Evolutionary conservation across 2,113 vertebrate species (phyloP).

Genomic region (Ceratotherium simum): DNA sequence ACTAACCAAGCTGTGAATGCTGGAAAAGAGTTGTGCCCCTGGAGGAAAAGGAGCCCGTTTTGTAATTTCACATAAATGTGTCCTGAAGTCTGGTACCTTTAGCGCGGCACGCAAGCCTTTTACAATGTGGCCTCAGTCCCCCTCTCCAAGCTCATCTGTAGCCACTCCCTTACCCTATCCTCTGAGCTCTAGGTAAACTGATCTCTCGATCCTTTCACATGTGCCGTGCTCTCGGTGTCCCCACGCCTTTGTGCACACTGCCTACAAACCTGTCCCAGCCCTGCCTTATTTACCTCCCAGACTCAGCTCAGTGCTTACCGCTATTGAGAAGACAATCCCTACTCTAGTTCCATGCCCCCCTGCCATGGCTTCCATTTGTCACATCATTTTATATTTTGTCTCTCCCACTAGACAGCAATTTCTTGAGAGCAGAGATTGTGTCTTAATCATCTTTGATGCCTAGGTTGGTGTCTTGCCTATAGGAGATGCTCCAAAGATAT

Average conservation of each 20-base stretch:
- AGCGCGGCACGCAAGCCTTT: background rate
- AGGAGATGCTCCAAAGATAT: background rate
- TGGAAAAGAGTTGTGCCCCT: background rate
- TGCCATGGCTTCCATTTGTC: background rate
- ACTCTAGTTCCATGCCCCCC: background rate
- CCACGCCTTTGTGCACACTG: background rate
- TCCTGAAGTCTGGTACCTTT: background rate
- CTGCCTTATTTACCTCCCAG: background rate
- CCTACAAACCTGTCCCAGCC: background rate
- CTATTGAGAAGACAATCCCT: background rate
- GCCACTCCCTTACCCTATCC: background rate
- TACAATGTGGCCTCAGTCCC: background rate
- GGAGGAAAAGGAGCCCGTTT: background rate
- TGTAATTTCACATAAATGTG: background rate
- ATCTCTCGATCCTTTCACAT: background rate
- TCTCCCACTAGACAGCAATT: background rate
- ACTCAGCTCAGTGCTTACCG: background rate
- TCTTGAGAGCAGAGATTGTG: background rate
- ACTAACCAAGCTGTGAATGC: background rate
- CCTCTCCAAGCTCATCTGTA: background rate
- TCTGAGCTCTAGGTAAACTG: background rate
- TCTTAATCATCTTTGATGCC: background rate
- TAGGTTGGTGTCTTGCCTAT: background rate
- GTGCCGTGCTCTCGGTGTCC: background rate
- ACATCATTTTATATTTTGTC: background rate